phyloP scores from a whole-genome alignment of 2,113 vertebrate species.

The Chroicocephalus ridibundus region DNA sequence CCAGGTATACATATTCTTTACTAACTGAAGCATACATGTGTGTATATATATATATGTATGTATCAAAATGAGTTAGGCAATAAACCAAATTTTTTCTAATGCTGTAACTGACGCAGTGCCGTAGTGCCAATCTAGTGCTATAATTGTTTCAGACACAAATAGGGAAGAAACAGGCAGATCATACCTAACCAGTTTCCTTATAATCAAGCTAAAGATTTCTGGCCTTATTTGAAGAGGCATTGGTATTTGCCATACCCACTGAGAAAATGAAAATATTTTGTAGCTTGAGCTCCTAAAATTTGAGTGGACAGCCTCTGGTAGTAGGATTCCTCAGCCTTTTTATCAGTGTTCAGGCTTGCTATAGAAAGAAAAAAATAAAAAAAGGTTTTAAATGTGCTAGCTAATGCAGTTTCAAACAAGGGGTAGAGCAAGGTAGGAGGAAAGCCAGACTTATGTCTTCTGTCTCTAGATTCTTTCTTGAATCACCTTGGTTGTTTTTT shows the following conservation, averaged over 20 bases:
- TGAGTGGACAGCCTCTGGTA: neutral
- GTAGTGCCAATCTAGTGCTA: neutral
- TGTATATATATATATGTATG: neutral
- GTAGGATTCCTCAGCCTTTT: neutral
- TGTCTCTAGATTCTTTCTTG: neutral
- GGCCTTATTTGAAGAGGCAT: neutral
- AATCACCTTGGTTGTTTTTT: neutral
- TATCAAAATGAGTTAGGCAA: neutral
- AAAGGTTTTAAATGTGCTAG: neutral
- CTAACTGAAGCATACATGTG: neutral
- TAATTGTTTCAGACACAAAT: neutral
- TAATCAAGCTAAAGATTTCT: neutral
- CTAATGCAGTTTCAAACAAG: neutral
- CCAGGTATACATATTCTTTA: neutral
- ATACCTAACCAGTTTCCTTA: neutral
- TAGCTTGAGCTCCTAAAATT: neutral
- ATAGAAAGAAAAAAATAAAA: neutral
- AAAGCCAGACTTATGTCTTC: neutral
- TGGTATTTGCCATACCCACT: neutral
- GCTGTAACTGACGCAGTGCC: neutral
- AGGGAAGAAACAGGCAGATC: neutral
- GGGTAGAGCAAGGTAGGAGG: neutral
- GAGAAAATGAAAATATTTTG: neutral
- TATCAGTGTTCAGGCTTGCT: neutral
- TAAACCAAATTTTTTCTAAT: accelerated